Evolutionary conservation across 2,797 vertebrate species (phyloP), one percentile per base, ranked within the genome.

Genomic region (Myotis pilosus): DNA sequence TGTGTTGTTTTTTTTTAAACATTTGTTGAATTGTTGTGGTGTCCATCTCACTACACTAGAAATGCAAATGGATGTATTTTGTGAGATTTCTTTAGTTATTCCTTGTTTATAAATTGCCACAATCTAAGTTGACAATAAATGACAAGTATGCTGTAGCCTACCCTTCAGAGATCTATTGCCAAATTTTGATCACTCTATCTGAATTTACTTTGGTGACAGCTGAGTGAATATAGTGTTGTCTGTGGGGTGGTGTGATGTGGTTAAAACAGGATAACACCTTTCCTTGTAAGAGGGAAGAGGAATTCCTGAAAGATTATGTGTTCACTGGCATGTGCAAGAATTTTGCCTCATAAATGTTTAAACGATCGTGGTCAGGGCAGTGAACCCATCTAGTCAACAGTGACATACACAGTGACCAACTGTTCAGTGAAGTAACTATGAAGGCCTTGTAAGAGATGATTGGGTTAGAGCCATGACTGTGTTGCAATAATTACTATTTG

Each of bases 271-370:
- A 8, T 23, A 51, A 89, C 93, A 44, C 71, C 9, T 87, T 33
- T 87, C 66, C 66, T 44, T 30, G 1, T 36, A 38, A 64, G 79
- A n/a, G 36, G 68, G 28, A 36, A 66, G 44, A 64, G 53, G 17
- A 68, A 68, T 36, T 64, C 22, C 13, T 4, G 44, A 83, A 55
- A n/a, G 62, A 57, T 36, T 38, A 36, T 38, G 17, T 91, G 79
- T 55, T 83, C 74, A 66, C 28, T 64, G 88, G 62, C 78, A 62
- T 23, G 74, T 90, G 25, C 13, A 74, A 66, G 23, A 47, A 85
- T 75, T 74, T 55, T 69, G 41, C 57, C 38, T 94, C 69, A 60
- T 69, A 85, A 92, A 85, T 90, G 78, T 95, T 68, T 88, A 92
- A 84, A 68, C 82, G 49, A 15, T 13, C 36, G 64, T 53, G 72